Percentiles rank a stretch among this genome's conserved stretches.
These are phyloP conservation scores for Cassiopea xamachana DNA, from an alignment of 30 jellyfish, hydroid and myxozoan species.

Conservation along the genomic window DNA sequence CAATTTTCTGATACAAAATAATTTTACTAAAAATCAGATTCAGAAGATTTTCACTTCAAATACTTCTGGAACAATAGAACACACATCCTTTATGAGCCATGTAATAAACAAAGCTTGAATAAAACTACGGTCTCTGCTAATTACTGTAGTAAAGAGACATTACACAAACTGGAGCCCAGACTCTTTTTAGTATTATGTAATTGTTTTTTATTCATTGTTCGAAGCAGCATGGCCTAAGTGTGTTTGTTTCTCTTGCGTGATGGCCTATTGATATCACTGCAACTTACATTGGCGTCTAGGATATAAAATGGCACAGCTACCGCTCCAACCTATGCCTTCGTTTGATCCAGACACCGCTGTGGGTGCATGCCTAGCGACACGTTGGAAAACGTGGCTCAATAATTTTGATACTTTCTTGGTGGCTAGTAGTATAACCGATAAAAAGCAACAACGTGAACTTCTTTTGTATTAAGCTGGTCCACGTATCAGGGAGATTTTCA, in stretches of 20 bases:
- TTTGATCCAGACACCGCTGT: conserved; percentile 1
- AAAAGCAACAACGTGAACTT: conserved; percentile 7
- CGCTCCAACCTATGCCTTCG: background rate
- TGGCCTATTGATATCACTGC: background rate
- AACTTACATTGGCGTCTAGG: conserved; percentile 3
- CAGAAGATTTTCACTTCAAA: too few relatives aligned
- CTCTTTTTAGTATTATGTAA: too few relatives aligned
- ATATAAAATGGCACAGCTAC: background rate
- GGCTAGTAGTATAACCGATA: conserved; percentile 8
- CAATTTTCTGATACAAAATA: too few relatives aligned
- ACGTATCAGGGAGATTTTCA: conserved; percentile 21
- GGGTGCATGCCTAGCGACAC: conserved; percentile 12
- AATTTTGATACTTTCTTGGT: conserved; percentile 5
- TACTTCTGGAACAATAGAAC: too few relatives aligned
- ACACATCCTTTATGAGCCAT: too few relatives aligned
- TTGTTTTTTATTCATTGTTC: too few relatives aligned
- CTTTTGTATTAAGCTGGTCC: conserved; percentile 42
- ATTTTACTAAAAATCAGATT: too few relatives aligned
- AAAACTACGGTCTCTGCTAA: too few relatives aligned
- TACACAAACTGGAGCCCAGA: too few relatives aligned
- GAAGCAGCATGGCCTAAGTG: background rate
- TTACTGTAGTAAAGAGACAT: too few relatives aligned
- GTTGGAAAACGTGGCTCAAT: conserved; percentile 26
- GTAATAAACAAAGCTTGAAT: too few relatives aligned
- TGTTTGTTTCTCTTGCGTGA: background rate